These are phyloP conservation scores for Morpho achilles DNA, from an alignment of 2,888 invertebrate species.

Conservation along the genomic window DNA sequence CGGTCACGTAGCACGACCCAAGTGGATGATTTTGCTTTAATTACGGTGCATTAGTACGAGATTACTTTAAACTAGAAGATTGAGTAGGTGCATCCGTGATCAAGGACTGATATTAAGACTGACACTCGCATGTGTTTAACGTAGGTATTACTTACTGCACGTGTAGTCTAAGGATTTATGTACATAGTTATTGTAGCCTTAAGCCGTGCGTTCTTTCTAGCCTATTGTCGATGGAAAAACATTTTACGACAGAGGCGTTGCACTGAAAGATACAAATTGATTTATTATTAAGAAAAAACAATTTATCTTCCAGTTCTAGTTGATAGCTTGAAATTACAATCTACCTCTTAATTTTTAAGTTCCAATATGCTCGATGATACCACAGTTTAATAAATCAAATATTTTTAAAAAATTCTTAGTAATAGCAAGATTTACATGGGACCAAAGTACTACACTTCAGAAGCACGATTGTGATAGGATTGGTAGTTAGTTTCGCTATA, in stretches of 20 bases:
- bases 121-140: conserved; percentile 69
- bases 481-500: conserved; percentile 3
- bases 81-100: conserved; percentile 63
- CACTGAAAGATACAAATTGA: conserved; percentile 43
- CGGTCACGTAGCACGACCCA: conserved; percentile 18
- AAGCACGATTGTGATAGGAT: conserved; percentile 12
- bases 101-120: conserved; percentile 76
- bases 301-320: conserved; percentile 57
- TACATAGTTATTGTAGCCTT: conserved; percentile 47
- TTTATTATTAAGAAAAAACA: conserved; percentile 27
- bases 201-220: conserved; percentile 57
- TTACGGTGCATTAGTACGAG: conserved; percentile 71
- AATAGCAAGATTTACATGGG: conserved; percentile 40
- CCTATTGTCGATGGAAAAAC: conserved; percentile 47
- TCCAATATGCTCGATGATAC: conserved; percentile 46
- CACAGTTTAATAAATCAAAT: conserved; percentile 35
- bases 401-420: conserved; percentile 33
- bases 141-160: conserved; percentile 57
- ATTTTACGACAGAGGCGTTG: conserved; percentile 27
- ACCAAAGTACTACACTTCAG: conserved; percentile 52
- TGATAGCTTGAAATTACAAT: conserved; percentile 71
- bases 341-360: conserved; percentile 75
- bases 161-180: conserved; percentile 56
- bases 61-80: conserved; percentile 68
- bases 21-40: conserved; percentile 49